Base-by-base conservation (phyloP, 1,140 invertebrate genomes). In the Rhyacophila brunnea region DNA sequence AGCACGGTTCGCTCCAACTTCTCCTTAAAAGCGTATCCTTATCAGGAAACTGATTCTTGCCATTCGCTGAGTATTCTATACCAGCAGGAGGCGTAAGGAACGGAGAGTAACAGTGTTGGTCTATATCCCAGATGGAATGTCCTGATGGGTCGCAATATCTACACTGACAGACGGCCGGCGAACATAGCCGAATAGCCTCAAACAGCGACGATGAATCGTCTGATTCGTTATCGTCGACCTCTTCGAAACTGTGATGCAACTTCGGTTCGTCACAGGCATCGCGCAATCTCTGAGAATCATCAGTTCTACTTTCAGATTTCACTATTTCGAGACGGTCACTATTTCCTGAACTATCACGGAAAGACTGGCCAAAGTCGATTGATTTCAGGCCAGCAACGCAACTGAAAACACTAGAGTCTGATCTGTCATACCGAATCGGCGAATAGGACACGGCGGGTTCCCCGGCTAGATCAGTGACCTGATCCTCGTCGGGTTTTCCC, bases 131-230 rank as follows among this genome's bases (percentile, higher is more conserved):
- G 48, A 91, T 85, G 4, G 23, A 28, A 57, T 87, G 83, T 38
- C 86, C 85, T 14, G 85, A 79, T 0, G 90, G 88, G 69, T 91
- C 88, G 68, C 89, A 91, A 62, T 89, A 89, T 7, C 85, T 81
- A 68, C 89, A 92, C 72, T 90, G 88, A 72, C 89, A 91, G n/a
- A 80, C 72, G 65, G 79, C 82, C 44, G 78, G 75, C 15, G 79
- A 77, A 42, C 76, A 77, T 58, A 78, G 70, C 0, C 62, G 67
- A 5, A 73, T 70, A 13, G 77, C 71, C 66, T 74, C 71, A 43
- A 64, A 60, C 61, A 69, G 47, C 62, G 71, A 50, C 64, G 70
- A 67, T 6, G 66, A 63, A 17, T 69, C 69, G 52, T 72, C 71
- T 36, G 67, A 68, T 18, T 76, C 72, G 10, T 76, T 65, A 44